Percentiles rank a stretch among this genome's conserved stretches.
Conservation (phyloP, 2,113 vertebrate species). For the Plotosus lineatus region DNA sequence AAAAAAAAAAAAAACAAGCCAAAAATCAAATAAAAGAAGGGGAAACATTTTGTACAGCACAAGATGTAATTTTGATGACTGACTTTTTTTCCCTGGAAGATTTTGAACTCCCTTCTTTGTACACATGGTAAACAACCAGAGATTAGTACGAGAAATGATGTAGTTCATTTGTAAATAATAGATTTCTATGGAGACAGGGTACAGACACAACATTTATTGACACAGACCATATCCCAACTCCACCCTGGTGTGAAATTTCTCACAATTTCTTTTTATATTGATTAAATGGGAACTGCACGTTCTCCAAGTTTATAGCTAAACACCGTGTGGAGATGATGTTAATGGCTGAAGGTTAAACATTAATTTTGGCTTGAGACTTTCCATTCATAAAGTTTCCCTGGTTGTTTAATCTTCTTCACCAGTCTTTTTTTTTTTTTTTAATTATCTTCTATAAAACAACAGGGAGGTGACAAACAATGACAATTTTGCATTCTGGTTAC, state of each 20-base stretch:
- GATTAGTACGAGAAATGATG: slow-evolving; percentile 42
- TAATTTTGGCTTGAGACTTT: slow-evolving; percentile 31
- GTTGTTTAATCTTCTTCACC: slow-evolving; percentile 12
- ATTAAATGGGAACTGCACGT: slow-evolving; percentile 27
- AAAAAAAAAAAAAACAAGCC: slow-evolving; percentile 41
- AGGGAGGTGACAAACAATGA: slow-evolving; percentile 6
- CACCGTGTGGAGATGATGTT: background rate
- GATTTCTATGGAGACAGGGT: slow-evolving; percentile 67
- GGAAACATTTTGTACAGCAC: slow-evolving; percentile 61
- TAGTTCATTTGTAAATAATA: slow-evolving; percentile 52
- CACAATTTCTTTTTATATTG: slow-evolving; percentile 29
- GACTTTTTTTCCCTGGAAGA: slow-evolving; percentile 60
- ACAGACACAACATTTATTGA: slow-evolving; percentile 48
- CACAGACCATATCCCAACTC: slow-evolving; percentile 18
- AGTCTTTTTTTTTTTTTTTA: slow-evolving; percentile 15
- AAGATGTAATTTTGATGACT: slow-evolving; percentile 56
- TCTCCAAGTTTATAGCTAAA: slow-evolving; percentile 35
- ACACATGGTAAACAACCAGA: slow-evolving; percentile 48
- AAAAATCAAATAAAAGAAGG: slow-evolving; percentile 49
- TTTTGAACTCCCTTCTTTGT: slow-evolving; percentile 62
- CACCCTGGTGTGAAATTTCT: slow-evolving; percentile 10
- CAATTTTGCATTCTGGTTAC: slow-evolving; percentile 1
- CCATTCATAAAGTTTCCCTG: background rate
- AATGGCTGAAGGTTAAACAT: slow-evolving; percentile 3
- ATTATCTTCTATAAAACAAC: slow-evolving; percentile 11